A percentile compares a stretch with the other conserved stretches of the same genome.
These are phyloP conservation scores for Notarius lentiginosus DNA, from an alignment of 2,113 vertebrate genomes.

Conservation along the genomic window DNA sequence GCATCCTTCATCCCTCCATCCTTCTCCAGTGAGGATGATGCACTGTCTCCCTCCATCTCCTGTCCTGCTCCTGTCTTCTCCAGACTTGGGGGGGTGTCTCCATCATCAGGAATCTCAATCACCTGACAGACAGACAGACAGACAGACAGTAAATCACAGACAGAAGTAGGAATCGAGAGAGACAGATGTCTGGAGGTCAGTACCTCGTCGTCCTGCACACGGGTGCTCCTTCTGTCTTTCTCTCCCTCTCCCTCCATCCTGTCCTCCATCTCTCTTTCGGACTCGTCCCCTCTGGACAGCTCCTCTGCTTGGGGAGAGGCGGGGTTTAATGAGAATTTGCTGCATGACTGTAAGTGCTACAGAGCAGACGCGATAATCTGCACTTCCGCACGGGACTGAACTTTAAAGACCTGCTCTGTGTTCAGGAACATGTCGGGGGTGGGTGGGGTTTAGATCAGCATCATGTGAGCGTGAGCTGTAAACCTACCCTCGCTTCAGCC, in stretches of 20 bases:
- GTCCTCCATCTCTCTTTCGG: constrained; percentile 54
- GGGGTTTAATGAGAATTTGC: neutral
- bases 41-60: constrained; percentile 52
- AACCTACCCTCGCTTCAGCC: neutral
- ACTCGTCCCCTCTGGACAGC: constrained; percentile 51
- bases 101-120: constrained; percentile 77
- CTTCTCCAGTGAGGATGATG: constrained; percentile 58
- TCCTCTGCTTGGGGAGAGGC: constrained; percentile 52
- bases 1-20: constrained; percentile 73
- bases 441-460: no score
- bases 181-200: neutral
- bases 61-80: constrained; percentile 77
- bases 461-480: no score
- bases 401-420: no score
- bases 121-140: constrained; percentile 60
- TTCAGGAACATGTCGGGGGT: no score
- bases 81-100: constrained; percentile 66
- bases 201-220: constrained; percentile 53
- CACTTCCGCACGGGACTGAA: no score
- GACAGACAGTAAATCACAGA: neutral
- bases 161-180: constrained; percentile 1
- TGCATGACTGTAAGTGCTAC: neutral
- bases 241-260: constrained; percentile 54
- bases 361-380: neutral
- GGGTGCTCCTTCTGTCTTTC: constrained; percentile 44